Conservation (phyloP, 37 sponge, comb jelly and placozoan species). For the Halichondria panicea region DNA sequence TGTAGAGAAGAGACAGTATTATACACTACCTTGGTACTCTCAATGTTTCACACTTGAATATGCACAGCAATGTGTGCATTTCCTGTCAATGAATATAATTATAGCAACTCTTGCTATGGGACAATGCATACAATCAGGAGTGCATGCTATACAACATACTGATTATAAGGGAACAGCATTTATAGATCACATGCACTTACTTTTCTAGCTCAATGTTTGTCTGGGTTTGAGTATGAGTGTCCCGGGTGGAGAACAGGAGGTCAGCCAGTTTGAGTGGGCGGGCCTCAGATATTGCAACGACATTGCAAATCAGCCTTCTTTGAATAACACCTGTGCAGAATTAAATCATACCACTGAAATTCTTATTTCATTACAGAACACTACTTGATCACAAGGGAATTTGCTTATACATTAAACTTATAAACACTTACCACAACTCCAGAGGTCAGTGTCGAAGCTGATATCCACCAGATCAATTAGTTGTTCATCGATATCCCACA, state of each 20-base stretch:
- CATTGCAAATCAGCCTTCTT: background rate
- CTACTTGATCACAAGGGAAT: background rate
- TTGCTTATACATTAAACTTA: background rate
- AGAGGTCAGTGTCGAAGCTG: slow-evolving; percentile 3
- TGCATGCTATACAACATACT: too few relatives aligned
- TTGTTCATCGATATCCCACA: background rate
- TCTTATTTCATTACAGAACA: background rate
- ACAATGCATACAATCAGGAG: too few relatives aligned
- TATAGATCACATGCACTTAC: background rate
- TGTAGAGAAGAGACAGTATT: background rate
- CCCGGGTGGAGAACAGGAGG: slow-evolving; percentile 7
- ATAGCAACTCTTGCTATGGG: too few relatives aligned
- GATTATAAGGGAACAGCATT: too few relatives aligned
- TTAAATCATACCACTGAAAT: too few relatives aligned
- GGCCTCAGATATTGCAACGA: background rate
- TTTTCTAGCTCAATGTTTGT: background rate
- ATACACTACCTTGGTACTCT: background rate
- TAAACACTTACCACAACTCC: slow-evolving; percentile 38
- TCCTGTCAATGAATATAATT: too few relatives aligned
- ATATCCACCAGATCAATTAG: background rate
- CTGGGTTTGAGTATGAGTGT: background rate
- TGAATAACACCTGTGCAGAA: too few relatives aligned
- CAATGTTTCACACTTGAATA: background rate
- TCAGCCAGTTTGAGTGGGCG: slow-evolving; percentile 24
- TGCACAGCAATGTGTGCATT: too few relatives aligned